phyloP scores from a whole-genome alignment of 1,140 invertebrate genomes.

The Fopius arisanus region DNA sequence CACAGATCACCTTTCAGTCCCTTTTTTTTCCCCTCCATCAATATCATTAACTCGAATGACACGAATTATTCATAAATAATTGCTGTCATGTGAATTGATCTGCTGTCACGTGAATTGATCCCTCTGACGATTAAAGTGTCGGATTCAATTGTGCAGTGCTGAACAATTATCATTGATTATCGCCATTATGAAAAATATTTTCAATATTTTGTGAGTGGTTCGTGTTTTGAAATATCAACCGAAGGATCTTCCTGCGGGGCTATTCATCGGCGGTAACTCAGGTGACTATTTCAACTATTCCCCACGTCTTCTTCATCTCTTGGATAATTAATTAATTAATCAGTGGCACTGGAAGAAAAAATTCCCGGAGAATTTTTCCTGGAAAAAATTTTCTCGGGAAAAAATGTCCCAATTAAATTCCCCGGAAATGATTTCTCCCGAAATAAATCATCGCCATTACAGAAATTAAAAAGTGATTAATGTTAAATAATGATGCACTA shows the following conservation, averaged over 20 bases:
- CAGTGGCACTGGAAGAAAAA: too few relatives aligned
- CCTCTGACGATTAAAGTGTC: background rate
- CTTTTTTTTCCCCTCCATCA: background rate
- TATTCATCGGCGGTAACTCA: background rate
- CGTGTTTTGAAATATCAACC: background rate
- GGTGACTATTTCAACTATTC: background rate
- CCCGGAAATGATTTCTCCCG: too few relatives aligned
- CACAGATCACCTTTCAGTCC: conserved; percentile 46
- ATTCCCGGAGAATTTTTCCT: background rate
- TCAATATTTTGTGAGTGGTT: background rate
- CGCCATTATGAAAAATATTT: background rate
- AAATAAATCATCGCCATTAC: too few relatives aligned
- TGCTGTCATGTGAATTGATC: background rate
- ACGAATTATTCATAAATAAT: background rate
- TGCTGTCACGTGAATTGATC: background rate
- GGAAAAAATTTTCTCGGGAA: too few relatives aligned
- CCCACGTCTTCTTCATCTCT: background rate
- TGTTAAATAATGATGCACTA: too few relatives aligned
- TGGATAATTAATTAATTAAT: too few relatives aligned
- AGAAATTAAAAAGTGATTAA: too few relatives aligned
- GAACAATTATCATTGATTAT: background rate
- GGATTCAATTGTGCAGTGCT: background rate
- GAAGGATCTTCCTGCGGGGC: conserved; percentile 39
- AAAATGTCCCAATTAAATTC: too few relatives aligned
- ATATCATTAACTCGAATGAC: background rate